These are phyloP conservation scores for Octodon degus DNA, from an alignment of 2,113 vertebrate genomes.

Conservation along the genomic window DNA sequence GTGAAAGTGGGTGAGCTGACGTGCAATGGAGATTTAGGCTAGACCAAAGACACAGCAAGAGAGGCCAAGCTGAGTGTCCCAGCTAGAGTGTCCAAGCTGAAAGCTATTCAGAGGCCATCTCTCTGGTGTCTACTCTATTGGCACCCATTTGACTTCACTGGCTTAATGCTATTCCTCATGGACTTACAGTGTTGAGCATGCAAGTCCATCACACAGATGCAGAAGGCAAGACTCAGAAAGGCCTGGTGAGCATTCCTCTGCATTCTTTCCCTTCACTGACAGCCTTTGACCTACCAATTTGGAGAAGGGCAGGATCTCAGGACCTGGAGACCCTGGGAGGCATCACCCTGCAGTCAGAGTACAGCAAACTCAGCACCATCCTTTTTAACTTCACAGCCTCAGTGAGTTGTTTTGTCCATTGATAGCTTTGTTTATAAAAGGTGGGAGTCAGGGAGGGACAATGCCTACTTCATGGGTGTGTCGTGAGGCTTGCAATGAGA, in stretches of 20 bases:
- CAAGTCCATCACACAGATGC: not conserved
- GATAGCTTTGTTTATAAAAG: not conserved
- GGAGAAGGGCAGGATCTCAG: not conserved
- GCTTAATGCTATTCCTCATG: not conserved
- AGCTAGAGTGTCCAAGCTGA: not conserved
- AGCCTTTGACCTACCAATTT: too few relatives aligned
- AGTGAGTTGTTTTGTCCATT: not conserved
- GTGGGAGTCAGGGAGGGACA: not conserved
- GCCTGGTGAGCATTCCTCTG: not conserved
- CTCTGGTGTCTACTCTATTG: not conserved
- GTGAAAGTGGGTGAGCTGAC: not conserved
- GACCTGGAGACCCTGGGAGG: not conserved
- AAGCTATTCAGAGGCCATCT: not conserved
- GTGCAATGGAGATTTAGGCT: not conserved
- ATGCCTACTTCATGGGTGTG: not conserved
- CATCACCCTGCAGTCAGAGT: rapidly evolving
- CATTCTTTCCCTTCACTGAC: not conserved
- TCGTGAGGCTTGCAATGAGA: not conserved
- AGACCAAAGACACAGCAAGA: not conserved
- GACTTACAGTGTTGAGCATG: not conserved
- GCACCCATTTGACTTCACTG: not conserved
- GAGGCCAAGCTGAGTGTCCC: too few relatives aligned
- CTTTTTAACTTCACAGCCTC: too few relatives aligned
- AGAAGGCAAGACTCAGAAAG: not conserved
- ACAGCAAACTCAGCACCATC: not conserved